Evolutionary conservation across 2,888 invertebrate species (phyloP).

Genomic region (Colletes collaris): DNA sequence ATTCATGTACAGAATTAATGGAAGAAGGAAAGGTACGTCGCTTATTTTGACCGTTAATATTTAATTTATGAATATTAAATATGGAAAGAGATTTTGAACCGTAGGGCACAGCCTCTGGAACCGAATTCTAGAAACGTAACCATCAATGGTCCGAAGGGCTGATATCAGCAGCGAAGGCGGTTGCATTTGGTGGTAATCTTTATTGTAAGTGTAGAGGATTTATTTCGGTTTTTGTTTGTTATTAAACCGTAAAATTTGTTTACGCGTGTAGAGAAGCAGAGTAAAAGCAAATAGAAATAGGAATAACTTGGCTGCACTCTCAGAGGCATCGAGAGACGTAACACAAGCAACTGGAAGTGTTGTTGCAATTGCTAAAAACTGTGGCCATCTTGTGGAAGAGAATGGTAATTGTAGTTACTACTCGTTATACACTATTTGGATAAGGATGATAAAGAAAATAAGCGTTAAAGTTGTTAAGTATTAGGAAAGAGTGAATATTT

Average conservation of each 20-base stretch:
- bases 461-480: neutral
- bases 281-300: too few relatives aligned
- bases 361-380: conserved; percentile 96
- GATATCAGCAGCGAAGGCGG: conserved; percentile 98
- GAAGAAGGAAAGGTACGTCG: conserved; percentile 89
- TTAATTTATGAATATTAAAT: neutral
- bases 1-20: conserved; percentile 98
- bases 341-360: conserved; percentile 96
- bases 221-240: neutral
- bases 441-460: too few relatives aligned
- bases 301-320: conserved; percentile 91
- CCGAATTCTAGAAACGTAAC: conserved; percentile 98
- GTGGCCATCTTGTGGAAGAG: conserved; percentile 90
- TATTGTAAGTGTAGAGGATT: conserved; percentile 88
- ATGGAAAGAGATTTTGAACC: conserved; percentile 1
- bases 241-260: conserved; percentile 2
- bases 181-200: conserved; percentile 97
- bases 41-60: conserved; percentile 3
- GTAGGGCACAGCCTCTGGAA: conserved; percentile 91
- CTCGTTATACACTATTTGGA: too few relatives aligned
- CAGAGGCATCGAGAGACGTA: conserved; percentile 93
- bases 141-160: conserved; percentile 99
- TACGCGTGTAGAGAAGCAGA: conserved; percentile 89
- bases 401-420: conserved; percentile 47
- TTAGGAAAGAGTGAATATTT: neutral